Conservation (phyloP, 2,113 vertebrate genomes). For the Syngnathus floridae region DNA sequence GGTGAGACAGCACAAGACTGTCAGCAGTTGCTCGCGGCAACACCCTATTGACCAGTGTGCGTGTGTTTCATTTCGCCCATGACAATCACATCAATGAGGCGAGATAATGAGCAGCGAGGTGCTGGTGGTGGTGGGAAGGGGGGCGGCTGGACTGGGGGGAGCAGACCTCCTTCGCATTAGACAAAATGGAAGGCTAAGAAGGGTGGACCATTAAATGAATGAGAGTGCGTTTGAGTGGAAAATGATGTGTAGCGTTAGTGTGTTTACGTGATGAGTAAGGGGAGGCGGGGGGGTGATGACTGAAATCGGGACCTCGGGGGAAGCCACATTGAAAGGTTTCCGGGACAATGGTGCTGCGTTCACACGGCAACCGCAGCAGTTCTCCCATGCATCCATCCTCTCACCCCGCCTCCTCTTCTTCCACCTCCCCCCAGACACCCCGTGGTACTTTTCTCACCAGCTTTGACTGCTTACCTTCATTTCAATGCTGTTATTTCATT, state of each 20-base stretch:
- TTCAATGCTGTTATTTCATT: too few relatives aligned
- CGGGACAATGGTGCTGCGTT: constrained; percentile 74
- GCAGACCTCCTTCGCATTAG: constrained; percentile 24
- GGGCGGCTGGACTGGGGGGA: constrained; percentile 2
- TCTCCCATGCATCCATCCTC: constrained; percentile 59
- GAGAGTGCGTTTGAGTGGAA: constrained; percentile 14
- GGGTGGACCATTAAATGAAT: constrained; percentile 8
- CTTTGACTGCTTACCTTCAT: too few relatives aligned
- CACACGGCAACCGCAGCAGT: constrained; percentile 70
- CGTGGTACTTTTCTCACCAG: not conserved
- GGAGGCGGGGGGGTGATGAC: constrained; percentile 43
- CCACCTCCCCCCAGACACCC: constrained; percentile 26
- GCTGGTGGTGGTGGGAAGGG: constrained; percentile 6
- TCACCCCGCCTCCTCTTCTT: constrained; percentile 34
- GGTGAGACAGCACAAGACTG: not conserved
- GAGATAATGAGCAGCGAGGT: constrained; percentile 56
- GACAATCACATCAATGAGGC: constrained; percentile 59
- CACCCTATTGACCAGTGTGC: constrained; percentile 47
- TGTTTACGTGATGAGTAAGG: constrained; percentile 28
- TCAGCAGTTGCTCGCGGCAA: not conserved
- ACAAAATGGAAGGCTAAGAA: constrained; percentile 30
- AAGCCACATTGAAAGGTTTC: constrained; percentile 72
- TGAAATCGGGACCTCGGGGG: constrained; percentile 61
- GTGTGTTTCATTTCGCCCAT: constrained; percentile 48
- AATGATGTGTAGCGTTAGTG: constrained; percentile 23